Conservation (phyloP, 2,888 invertebrate species). For the Diabrotica balteata region DNA sequence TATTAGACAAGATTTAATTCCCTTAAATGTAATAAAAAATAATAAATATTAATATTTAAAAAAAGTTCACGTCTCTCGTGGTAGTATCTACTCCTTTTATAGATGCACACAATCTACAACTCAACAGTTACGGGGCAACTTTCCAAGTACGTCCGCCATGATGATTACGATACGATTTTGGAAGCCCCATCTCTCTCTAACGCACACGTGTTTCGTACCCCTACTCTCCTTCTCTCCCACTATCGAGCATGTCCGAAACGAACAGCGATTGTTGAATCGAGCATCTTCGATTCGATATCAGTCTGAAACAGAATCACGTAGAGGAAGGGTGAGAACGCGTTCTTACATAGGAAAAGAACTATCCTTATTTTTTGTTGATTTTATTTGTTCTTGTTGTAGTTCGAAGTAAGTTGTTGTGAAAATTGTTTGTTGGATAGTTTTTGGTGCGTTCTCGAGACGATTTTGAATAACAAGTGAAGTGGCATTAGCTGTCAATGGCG, state of each 20-base stretch:
- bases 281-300: slow-evolving; percentile 34
- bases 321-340: slow-evolving; percentile 28
- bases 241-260: slow-evolving; percentile 35
- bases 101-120: slow-evolving; percentile 1
- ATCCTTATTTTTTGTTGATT: slow-evolving; percentile 14
- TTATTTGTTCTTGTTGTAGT: slow-evolving; percentile 15
- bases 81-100: too few species aligned
- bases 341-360: slow-evolving; percentile 7
- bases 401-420: background rate
- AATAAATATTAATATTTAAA: too few species aligned
- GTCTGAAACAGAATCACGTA: slow-evolving; percentile 28
- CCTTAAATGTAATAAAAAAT: too few species aligned
- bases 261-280: slow-evolving; percentile 34
- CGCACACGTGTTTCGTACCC: slow-evolving; percentile 11
- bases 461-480: slow-evolving; percentile 21
- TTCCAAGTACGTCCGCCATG: slow-evolving; percentile 46
- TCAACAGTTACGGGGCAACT: slow-evolving; percentile 40
- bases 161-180: slow-evolving; percentile 45
- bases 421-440: slow-evolving; percentile 12
- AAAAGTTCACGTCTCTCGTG: too few species aligned
- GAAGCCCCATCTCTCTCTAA: slow-evolving; percentile 29
- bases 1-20: too few species aligned
- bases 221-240: slow-evolving; percentile 24
- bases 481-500: slow-evolving; percentile 31
- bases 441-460: slow-evolving; percentile 6